Evolutionary conservation across 1,140 invertebrate species (phyloP).

Genomic region (Zaprionus gabonicus): DNA sequence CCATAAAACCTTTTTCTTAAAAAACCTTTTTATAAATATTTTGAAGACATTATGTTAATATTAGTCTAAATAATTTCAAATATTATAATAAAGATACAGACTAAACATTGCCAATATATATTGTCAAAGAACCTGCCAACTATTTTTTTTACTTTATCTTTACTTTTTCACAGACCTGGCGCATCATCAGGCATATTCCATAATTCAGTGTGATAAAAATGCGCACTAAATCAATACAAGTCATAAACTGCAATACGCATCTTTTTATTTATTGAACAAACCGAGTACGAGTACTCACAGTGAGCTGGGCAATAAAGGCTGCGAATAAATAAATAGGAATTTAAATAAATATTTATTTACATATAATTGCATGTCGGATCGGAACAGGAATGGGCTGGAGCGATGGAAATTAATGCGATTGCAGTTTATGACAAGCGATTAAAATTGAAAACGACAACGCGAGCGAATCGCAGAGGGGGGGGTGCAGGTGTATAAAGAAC

Average conservation of each 20-base stretch:
- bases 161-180: not conserved
- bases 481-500: not conserved
- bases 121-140: not conserved
- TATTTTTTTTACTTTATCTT: not conserved
- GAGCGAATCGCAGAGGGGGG: not conserved
- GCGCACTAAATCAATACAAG: conserved; percentile 54
- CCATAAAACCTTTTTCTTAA: no score
- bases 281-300: not conserved
- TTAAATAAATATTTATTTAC: conserved; percentile 81
- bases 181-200: not conserved
- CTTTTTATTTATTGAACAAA: conserved; percentile 43
- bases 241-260: conserved; percentile 48
- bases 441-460: conserved; percentile 64
- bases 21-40: no score
- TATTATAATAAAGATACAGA: not conserved
- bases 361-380: conserved; percentile 69
- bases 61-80: no score
- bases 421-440: conserved; percentile 81
- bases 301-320: conserved; percentile 28
- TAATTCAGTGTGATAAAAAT: conserved; percentile 4
- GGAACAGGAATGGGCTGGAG: not conserved
- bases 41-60: no score
- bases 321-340: conserved; percentile 70
- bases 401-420: conserved; percentile 73
- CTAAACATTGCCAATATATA: not conserved